phyloP scores from a whole-genome alignment of 1,140 invertebrate species.

The Drosophila varians region DNA sequence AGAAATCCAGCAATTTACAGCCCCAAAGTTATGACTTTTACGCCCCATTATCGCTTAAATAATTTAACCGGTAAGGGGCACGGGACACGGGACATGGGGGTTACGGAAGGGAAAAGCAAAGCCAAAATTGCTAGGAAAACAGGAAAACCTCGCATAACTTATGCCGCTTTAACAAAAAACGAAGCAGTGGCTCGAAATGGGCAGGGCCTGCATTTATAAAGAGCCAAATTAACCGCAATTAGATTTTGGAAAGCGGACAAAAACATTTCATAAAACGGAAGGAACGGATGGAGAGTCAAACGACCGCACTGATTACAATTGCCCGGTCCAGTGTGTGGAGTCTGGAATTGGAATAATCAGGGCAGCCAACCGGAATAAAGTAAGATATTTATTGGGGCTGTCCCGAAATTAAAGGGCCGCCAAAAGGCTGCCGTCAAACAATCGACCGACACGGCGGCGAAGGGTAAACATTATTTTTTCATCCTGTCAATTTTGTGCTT shows the following conservation, averaged over 20 bases:
- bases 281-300: slow-evolving; percentile 9
- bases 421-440: slow-evolving; percentile 6
- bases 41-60: slow-evolving; percentile 75
- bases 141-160: slow-evolving; percentile 36
- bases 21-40: slow-evolving; percentile 68
- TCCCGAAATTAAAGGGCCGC: slow-evolving; percentile 8
- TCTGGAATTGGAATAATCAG: slow-evolving; percentile 29
- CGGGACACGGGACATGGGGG: no score
- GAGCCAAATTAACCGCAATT: slow-evolving; percentile 63
- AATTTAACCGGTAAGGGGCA: slow-evolving; percentile 56
- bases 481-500: slow-evolving; percentile 58
- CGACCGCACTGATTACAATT: slow-evolving; percentile 22
- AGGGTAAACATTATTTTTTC: slow-evolving; percentile 48
- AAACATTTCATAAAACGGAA: slow-evolving; percentile 35
- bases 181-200: slow-evolving; percentile 1
- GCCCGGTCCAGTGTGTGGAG: slow-evolving; percentile 19
- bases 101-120: slow-evolving; percentile 22
- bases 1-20: slow-evolving; percentile 31
- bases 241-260: slow-evolving; percentile 48
- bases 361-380: slow-evolving; percentile 6
- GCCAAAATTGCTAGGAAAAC: slow-evolving; percentile 35
- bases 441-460: slow-evolving; percentile 6
- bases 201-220: slow-evolving; percentile 29
- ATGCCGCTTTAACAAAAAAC: slow-evolving; percentile 9
- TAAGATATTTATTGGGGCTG: slow-evolving; percentile 16